Evolutionary conservation across 2,797 vertebrate genomes (phyloP), one percentile per base, ranked within the genome.

Genomic region (Chrosomus eos): DNA sequence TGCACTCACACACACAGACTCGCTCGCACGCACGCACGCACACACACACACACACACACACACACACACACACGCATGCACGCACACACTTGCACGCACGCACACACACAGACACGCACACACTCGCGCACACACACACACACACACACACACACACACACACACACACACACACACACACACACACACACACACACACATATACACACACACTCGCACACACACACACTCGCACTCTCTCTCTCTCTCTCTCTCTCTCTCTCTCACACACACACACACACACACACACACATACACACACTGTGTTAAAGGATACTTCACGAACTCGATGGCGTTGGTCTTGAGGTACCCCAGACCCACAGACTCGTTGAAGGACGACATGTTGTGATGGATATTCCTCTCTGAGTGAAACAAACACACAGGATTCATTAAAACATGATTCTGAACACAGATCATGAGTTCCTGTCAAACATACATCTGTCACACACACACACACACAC

Each of bases 311-410:
- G 97, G 98, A 99, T 99, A 99, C 98, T 99, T 99, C 84, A 99
- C 98, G 87, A 99, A 99, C 92, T 99, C 98, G 67, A 99, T 97
- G 28, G 98, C 98, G 0, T 99, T 98, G 0, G 98, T 99, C 95
- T 99, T 99, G 93, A 99, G 94, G 89, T 99, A 99, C 31, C 98
- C 98, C 68, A 99, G 93, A 60, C 98, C 98, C 0, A 99, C 98
- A 0, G 98, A 99, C 90, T 99, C 98, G 23, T 99, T 99, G 90
- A 99, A 99, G 80, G 98, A 99, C 0, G 98, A 99, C 98, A 99
- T 99, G 92, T 99, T 99, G 87, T 97, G 97, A 91, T 99, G 97
- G 91, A 98, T 96, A 91, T 99, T 99, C 66, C 96, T 96, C 43
- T 99, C 98, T 99, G 89, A 76, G 90, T 33, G 86, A 28, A 2